phyloP scores from a whole-genome alignment of 1,140 invertebrate species.

The Apis laboriosa region DNA sequence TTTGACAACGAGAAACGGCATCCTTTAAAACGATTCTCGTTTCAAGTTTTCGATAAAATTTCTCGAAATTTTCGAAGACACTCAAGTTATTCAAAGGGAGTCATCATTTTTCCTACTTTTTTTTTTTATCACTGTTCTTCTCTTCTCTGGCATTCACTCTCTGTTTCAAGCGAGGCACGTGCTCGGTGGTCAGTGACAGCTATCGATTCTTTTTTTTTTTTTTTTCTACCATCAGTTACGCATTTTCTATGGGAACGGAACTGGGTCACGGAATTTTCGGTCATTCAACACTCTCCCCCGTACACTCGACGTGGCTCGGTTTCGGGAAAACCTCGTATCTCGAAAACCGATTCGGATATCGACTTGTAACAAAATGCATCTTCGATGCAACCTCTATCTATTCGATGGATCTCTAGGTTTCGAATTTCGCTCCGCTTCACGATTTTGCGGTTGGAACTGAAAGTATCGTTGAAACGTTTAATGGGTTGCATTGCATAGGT shows the following conservation, averaged over 20 bases:
- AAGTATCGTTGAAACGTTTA: neutral
- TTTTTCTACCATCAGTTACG: neutral
- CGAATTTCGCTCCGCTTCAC: neutral
- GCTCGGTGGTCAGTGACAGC: neutral
- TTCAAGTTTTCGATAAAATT: neutral
- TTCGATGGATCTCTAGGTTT: neutral
- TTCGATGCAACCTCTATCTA: neutral
- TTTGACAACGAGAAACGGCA: too few species aligned
- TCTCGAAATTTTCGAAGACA: neutral
- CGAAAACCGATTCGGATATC: slow-evolving; percentile 12
- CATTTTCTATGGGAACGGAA: neutral
- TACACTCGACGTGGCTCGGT: neutral
- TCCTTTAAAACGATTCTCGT: neutral
- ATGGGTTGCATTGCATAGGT: neutral
- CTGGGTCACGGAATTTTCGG: neutral
- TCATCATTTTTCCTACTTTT: neutral
- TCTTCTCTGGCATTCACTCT: neutral
- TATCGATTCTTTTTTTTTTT: too few species aligned
- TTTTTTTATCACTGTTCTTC: neutral
- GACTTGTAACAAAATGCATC: slow-evolving; percentile 5
- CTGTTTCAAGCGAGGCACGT: neutral
- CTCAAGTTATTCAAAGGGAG: neutral
- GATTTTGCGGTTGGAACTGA: neutral
- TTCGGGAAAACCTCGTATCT: neutral
- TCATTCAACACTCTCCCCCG: neutral